A percentile compares a stretch with the other conserved stretches of the same genome.
Conservation (phyloP, 2,797 vertebrate species). For the Setipinna tenuifilis region DNA sequence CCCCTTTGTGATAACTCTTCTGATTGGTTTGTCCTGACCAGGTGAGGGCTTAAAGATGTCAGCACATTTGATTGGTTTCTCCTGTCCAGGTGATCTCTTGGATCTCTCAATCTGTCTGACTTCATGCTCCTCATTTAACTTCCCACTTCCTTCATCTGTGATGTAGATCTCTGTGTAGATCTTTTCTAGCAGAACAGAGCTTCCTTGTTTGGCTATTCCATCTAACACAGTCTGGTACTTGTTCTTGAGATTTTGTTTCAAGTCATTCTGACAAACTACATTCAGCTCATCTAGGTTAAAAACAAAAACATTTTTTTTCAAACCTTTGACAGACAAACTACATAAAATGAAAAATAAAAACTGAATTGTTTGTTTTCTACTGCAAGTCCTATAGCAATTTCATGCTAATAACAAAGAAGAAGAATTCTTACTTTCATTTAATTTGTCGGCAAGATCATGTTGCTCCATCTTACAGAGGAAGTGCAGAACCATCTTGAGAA, state of each 20-base stretch:
- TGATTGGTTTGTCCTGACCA: conserved; percentile 32
- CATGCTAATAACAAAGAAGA: background rate
- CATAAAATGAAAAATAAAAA: too few species aligned
- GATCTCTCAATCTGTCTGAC: conserved; percentile 46
- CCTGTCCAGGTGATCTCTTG: conserved; percentile 29
- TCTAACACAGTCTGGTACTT: background rate
- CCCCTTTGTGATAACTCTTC: conserved; percentile 49
- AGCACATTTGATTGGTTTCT: conserved; percentile 41
- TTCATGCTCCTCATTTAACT: conserved; percentile 50
- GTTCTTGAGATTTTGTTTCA: background rate
- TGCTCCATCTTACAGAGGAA: background rate
- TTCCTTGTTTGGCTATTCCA: conserved; percentile 22
- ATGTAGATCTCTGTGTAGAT: conserved; percentile 54
- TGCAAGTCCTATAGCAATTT: too few species aligned
- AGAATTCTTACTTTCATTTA: background rate
- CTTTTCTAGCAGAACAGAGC: conserved; percentile 36
- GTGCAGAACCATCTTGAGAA: conserved; percentile 1
- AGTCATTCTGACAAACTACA: background rate
- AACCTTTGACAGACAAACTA: too few species aligned
- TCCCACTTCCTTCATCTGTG: conserved; percentile 46
- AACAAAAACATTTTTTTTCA: background rate
- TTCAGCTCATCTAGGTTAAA: background rate
- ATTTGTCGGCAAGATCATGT: background rate
- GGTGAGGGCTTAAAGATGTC: conserved; percentile 45
- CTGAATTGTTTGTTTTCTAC: too few species aligned